Conservation (phyloP, 2,888 invertebrate genomes). For the Nemoura dubitans region DNA sequence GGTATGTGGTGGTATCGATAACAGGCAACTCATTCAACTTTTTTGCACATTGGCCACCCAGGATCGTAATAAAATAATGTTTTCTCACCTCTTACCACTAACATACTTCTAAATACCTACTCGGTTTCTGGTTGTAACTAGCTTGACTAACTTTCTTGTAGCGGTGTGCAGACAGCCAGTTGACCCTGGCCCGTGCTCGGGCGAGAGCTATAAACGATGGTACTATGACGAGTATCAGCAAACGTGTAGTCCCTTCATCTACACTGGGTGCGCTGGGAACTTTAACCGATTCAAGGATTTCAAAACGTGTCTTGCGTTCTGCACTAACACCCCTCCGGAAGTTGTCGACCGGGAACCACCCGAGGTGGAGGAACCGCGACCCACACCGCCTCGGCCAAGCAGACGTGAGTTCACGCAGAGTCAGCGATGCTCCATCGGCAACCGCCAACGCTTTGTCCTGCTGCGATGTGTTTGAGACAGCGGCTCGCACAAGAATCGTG, state of each 20-base stretch:
- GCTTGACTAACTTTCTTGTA: constrained; percentile 55
- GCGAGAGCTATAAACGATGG: constrained; percentile 69
- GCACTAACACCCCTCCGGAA: constrained; percentile 56
- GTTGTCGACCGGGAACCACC: too few species aligned
- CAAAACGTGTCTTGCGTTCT: constrained; percentile 73
- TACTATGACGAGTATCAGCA: constrained; percentile 74
- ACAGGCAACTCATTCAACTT: too few species aligned
- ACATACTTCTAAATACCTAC: too few species aligned
- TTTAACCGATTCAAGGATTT: constrained; percentile 83
- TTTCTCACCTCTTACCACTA: too few species aligned
- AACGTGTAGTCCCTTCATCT: constrained; percentile 82
- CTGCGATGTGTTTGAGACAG: too few species aligned
- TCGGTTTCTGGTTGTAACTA: not conserved
- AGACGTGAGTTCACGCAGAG: constrained; percentile 1
- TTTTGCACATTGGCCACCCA: too few species aligned
- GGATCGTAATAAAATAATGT: too few species aligned
- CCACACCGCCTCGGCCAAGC: not conserved
- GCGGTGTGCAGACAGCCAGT: constrained; percentile 73
- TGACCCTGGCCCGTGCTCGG: constrained; percentile 69
- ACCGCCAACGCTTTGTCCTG: not conserved
- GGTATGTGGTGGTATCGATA: too few species aligned
- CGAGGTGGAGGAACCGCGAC: not conserved
- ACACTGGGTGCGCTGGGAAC: constrained; percentile 88
- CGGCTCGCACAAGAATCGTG: too few species aligned
- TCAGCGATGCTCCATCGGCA: not conserved